These are phyloP conservation scores for Sclerurus mexicanus DNA, from an alignment of 2,113 vertebrate genomes.

Conservation along the genomic window DNA sequence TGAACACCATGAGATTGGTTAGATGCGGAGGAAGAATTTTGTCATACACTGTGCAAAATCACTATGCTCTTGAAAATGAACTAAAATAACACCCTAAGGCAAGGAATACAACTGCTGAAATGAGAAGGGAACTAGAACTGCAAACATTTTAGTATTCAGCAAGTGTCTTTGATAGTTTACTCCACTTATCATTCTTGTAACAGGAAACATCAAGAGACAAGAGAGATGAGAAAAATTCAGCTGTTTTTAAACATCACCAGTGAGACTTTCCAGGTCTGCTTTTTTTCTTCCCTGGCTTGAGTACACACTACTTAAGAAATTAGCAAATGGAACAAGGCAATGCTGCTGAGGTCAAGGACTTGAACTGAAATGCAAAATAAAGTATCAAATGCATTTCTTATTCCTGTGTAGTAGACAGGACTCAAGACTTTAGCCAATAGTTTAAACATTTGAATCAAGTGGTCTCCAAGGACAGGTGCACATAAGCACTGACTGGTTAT, in stretches of 20 bases:
- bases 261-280: not conserved
- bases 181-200: not conserved
- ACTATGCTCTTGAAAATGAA: not conserved
- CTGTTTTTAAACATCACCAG: not conserved
- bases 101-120: not conserved
- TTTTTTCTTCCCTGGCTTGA: not conserved
- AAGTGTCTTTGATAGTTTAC: not conserved
- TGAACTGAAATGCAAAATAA: not conserved
- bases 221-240: not conserved
- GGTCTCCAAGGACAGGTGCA: not conserved
- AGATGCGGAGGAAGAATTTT: not conserved
- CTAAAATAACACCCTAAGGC: not conserved
- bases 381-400: not conserved
- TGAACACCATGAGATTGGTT: not conserved
- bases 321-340: not conserved
- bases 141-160: not conserved
- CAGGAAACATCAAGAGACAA: not conserved
- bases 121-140: not conserved
- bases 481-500: not conserved
- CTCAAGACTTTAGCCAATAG: not conserved
- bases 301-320: not conserved
- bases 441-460: not conserved
- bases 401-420: not conserved
- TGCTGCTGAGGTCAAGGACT: not conserved
- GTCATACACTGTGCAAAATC: not conserved